Conservation (phyloP, 1,140 invertebrate species). For the Zophobas atratus region DNA sequence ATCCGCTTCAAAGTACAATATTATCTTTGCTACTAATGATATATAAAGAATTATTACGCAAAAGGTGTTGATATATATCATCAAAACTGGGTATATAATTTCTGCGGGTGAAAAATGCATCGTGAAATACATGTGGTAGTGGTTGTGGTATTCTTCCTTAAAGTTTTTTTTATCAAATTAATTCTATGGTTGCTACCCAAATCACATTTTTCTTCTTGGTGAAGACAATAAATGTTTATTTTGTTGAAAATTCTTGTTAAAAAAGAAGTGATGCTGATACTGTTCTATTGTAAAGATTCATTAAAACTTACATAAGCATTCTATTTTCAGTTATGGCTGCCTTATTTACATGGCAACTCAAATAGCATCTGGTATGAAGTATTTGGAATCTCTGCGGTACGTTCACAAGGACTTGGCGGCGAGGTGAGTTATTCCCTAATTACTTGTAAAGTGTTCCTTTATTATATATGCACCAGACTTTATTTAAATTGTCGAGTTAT, state of each 20-base stretch:
- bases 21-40: no score
- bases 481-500: slow-evolving; percentile 53
- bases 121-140: no score
- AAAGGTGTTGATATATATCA: no score
- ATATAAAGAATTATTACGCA: no score
- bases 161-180: no score
- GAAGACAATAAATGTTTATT: background rate
- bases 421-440: slow-evolving; percentile 69
- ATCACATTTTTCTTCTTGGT: background rate
- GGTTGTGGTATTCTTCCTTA: no score
- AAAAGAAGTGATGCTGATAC: no score
- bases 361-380: slow-evolving; percentile 90
- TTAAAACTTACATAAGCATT: slow-evolving; percentile 6
- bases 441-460: slow-evolving; percentile 49
- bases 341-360: slow-evolving; percentile 84
- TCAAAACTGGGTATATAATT: no score
- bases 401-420: slow-evolving; percentile 86
- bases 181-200: no score
- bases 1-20: no score
- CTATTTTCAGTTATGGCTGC: slow-evolving; percentile 77
- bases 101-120: no score
- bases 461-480: slow-evolving; percentile 50
- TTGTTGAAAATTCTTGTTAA: background rate
- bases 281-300: no score
- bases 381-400: slow-evolving; percentile 83